A percentile compares a stretch with the other conserved stretches of the same genome.
These are phyloP conservation scores for Nemurella pictetii DNA, from an alignment of 2,888 invertebrate genomes.

Conservation along the genomic window DNA sequence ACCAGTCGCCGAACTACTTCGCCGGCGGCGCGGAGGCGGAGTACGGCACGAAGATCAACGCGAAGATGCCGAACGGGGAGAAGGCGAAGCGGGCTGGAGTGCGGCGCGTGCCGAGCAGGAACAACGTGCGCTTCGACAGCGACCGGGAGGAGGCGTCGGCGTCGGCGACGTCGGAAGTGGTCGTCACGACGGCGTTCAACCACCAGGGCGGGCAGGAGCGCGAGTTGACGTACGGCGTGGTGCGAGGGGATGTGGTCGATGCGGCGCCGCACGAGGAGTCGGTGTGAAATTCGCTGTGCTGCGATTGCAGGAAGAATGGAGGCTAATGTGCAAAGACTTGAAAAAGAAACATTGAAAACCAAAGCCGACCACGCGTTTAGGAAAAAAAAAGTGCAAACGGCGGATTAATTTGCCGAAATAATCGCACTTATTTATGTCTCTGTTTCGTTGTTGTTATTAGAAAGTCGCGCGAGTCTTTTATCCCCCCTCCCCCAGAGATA, in stretches of 20 bases:
- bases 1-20: slow-evolving; percentile 37
- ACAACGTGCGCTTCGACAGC: slow-evolving; percentile 23
- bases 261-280: neutral
- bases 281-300: neutral
- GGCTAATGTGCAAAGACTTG: neutral
- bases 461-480: neutral
- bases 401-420: neutral
- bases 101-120: slow-evolving; percentile 20
- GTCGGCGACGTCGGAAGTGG: neutral
- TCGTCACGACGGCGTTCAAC: neutral
- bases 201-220: neutral
- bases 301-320: neutral
- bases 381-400: neutral
- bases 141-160: neutral
- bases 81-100: slow-evolving; percentile 30
- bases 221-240: neutral
- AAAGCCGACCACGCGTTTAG: neutral
- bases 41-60: slow-evolving; percentile 11
- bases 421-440: neutral
- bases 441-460: neutral
- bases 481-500: neutral
- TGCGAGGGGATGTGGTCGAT: neutral
- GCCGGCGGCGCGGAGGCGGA: slow-evolving; percentile 20
- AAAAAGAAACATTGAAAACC: neutral
- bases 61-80: slow-evolving; percentile 24